Base-by-base conservation (phyloP, 2,888 invertebrate species). In the Volucella bombylans region DNA sequence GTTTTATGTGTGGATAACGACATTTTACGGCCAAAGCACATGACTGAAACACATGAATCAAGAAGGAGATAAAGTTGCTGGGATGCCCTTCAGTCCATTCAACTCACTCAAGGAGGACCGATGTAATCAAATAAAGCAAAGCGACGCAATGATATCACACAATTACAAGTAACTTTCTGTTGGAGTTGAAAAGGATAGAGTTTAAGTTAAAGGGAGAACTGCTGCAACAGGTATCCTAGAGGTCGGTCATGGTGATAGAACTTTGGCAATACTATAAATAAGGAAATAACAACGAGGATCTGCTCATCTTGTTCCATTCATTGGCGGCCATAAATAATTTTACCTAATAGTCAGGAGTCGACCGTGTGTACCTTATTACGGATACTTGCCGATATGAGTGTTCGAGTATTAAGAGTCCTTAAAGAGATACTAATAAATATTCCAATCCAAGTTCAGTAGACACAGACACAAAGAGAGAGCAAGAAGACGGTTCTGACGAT, bases 361-460 rank as follows among this genome's bases (percentile, higher is more conserved):
- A 68, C 67, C 73, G 78, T 73, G 78, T 73, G 72, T 68, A 67
- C 45, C 55, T 67, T 85, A 80, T 81, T 83, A 83, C 6, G 31
- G 31, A 31, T 31, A 31, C 61, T 71, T 61, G 69, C 55, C 76
- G 45, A 50, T 77, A 72, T 41, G 82, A 61, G 38, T 47, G 45
- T 31, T 4, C 31, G 31, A 64, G 54, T 81, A 85, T 85, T 85
- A 85, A 72, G 71, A 85, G 85, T 85, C 76, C 81, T 85, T 81
- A 81, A 72, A 76, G 49, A 76, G 85, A 85, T 76, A 81, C 83
- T 80, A 80, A 83, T 83, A 83, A 83, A 83, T 83, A 80, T 80
- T 80, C 50, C 69, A 65, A 43, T 83, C 47, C 31, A 31, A 31
- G 6, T 31, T 31, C 1, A 31, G 6, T 31, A 31, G 31, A 31